Percentiles rank a stretch among this genome's conserved stretches.
These are phyloP conservation scores for Ptychochromis oligacanthus DNA, from an alignment of 2,113 vertebrate species.

Conservation along the genomic window DNA sequence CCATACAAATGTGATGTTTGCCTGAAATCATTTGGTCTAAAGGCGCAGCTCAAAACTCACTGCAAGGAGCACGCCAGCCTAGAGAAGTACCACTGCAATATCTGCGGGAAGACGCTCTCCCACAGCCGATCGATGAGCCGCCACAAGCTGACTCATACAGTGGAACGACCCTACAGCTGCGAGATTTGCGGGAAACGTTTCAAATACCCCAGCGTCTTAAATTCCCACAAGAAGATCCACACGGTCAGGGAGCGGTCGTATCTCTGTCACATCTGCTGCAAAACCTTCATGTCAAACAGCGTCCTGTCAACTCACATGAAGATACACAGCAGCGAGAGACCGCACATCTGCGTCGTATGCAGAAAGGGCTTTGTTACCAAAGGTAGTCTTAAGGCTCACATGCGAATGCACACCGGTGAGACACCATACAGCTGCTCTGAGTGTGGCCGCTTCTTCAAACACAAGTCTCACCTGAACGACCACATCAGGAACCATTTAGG, in stretches of 20 bases:
- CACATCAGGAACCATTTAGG: slow-evolving; percentile 44
- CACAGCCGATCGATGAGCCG: slow-evolving; percentile 6
- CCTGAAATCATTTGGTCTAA: slow-evolving; percentile 10
- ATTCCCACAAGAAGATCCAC: slow-evolving; percentile 40
- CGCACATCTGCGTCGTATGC: slow-evolving; percentile 32
- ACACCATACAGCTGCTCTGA: slow-evolving; percentile 43
- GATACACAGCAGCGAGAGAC: slow-evolving; percentile 26
- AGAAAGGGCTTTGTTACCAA: slow-evolving; percentile 39
- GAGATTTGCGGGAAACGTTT: slow-evolving; percentile 55
- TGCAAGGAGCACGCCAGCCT: not conserved
- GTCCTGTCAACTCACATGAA: slow-evolving; percentile 10
- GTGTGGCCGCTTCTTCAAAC: slow-evolving; percentile 46
- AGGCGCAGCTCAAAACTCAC: slow-evolving; percentile 30
- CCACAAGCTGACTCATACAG: slow-evolving; percentile 40
- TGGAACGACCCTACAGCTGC: slow-evolving; percentile 25
- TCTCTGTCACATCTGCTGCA: slow-evolving; percentile 64
- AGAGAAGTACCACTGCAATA: slow-evolving; percentile 22
- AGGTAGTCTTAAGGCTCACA: slow-evolving; percentile 4
- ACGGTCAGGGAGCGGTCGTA: slow-evolving; percentile 25
- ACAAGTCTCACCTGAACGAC: slow-evolving; percentile 35
- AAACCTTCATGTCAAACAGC: slow-evolving; percentile 32
- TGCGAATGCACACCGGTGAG: slow-evolving; percentile 17
- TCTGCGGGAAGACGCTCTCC: slow-evolving; percentile 21
- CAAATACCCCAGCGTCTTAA: not conserved
- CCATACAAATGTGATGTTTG: slow-evolving; percentile 35